Percentiles rank a stretch among this genome's conserved stretches.
Evolutionary conservation across 2,113 vertebrate species (phyloP).

Genomic region (Coturnix japonica): DNA sequence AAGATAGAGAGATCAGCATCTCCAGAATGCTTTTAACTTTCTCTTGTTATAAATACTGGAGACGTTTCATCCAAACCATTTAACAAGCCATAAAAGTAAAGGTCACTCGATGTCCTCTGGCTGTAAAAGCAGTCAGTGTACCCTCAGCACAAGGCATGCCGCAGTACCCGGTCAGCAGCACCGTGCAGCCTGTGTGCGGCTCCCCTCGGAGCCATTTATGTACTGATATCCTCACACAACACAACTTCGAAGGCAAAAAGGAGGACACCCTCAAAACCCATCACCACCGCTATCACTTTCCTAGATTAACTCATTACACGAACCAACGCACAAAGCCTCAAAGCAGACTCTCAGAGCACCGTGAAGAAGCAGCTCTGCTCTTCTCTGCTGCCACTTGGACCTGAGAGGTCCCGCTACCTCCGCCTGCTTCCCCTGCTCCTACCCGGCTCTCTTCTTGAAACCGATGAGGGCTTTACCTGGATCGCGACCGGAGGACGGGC

Average conservation of each 20-base stretch:
- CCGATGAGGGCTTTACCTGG: background rate
- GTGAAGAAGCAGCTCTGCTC: background rate
- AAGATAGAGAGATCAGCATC: background rate
- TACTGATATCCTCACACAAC: background rate
- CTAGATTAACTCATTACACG: background rate
- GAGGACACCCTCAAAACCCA: background rate
- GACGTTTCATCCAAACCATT: background rate
- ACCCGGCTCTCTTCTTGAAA: background rate
- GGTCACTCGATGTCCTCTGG: background rate
- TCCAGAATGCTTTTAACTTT: background rate
- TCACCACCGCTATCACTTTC: background rate
- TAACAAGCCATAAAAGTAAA: background rate
- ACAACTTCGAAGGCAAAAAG: background rate
- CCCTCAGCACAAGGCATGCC: background rate
- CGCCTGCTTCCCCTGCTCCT: background rate
- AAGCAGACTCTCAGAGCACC: background rate
- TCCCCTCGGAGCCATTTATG: background rate
- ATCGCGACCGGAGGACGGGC: background rate
- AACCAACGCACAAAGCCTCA: background rate
- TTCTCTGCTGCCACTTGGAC: background rate
- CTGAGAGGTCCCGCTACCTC: no score
- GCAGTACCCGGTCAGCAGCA: accelerated
- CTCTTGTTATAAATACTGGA: background rate
- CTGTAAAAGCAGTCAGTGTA: background rate
- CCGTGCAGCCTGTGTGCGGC: background rate